These are phyloP conservation scores for Tetragonula clypearis DNA, from an alignment of 1,140 invertebrate species.

Conservation along the genomic window DNA sequence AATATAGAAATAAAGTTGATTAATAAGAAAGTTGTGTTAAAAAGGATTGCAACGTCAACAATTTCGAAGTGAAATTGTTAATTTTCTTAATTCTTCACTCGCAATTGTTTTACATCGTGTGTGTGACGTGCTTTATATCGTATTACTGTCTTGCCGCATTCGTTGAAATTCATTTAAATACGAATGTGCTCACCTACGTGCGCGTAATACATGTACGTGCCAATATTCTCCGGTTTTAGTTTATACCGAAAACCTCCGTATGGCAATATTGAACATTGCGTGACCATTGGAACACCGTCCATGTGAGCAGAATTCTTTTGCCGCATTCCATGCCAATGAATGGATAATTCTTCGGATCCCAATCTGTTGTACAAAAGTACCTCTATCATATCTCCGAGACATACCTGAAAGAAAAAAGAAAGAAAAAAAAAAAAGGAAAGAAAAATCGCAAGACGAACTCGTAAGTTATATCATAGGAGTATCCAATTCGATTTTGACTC, in stretches of 20 bases:
- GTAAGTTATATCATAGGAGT: too few species aligned
- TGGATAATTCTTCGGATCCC: slow-evolving; percentile 62
- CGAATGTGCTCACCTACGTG: slow-evolving; percentile 81
- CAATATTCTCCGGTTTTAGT: slow-evolving; percentile 80
- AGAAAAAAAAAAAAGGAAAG: too few species aligned
- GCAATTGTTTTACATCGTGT: background rate
- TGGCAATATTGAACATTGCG: slow-evolving; percentile 84
- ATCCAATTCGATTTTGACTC: too few species aligned
- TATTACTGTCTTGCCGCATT: too few species aligned
- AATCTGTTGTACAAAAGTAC: slow-evolving; percentile 85
- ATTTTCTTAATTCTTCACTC: background rate
- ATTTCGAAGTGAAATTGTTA: background rate
- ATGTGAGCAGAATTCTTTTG: slow-evolving; percentile 78
- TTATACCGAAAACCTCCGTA: slow-evolving; percentile 82
- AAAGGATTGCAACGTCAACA: too few species aligned
- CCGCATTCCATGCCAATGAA: slow-evolving; percentile 79
- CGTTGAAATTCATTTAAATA: background rate
- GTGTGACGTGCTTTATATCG: too few species aligned
- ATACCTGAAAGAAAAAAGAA: slow-evolving; percentile 83
- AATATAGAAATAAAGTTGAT: too few species aligned
- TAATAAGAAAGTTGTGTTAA: too few species aligned
- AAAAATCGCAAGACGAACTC: background rate
- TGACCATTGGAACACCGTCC: slow-evolving; percentile 85
- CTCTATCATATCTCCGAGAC: slow-evolving; percentile 86
- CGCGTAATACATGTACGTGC: slow-evolving; percentile 85